Evolutionary conservation across 2,797 vertebrate genomes (phyloP).

Genomic region (Bradypodion pumilum): DNA sequence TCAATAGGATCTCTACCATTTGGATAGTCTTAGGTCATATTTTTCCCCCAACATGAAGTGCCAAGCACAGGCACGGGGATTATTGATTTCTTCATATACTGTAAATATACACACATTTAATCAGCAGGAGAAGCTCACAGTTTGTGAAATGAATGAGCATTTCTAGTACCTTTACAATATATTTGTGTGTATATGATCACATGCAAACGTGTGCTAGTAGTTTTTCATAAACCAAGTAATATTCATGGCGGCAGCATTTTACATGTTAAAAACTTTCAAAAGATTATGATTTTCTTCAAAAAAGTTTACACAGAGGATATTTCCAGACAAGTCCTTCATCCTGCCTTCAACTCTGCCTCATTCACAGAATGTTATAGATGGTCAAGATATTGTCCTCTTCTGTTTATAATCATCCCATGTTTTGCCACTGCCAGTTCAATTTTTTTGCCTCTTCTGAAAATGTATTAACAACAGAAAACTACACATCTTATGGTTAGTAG

Average conservation of each 20-base stretch:
- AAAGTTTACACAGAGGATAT: background rate
- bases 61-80: conserved; percentile 69
- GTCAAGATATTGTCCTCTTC: background rate
- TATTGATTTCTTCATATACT: conserved; percentile 74
- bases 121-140: conserved; percentile 62
- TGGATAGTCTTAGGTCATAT: conserved; percentile 72
- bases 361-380: background rate
- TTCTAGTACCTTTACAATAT: conserved; percentile 41
- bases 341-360: background rate
- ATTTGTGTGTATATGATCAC: conserved; percentile 17
- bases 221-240: conserved; percentile 47
- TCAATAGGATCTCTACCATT: conserved; percentile 73
- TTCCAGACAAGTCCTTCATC: background rate
- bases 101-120: conserved; percentile 72
- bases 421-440: background rate
- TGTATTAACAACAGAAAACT: background rate
- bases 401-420: background rate
- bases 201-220: conserved; percentile 24
- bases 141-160: conserved; percentile 53
- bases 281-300: conserved; percentile 21
- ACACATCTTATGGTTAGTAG: background rate
- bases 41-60: conserved; percentile 73
- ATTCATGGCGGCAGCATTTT: background rate
- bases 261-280: background rate
- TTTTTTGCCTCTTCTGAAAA: background rate